These are phyloP conservation scores for Drosophila tani DNA, from an alignment of 1,140 invertebrate genomes.

Conservation along the genomic window DNA sequence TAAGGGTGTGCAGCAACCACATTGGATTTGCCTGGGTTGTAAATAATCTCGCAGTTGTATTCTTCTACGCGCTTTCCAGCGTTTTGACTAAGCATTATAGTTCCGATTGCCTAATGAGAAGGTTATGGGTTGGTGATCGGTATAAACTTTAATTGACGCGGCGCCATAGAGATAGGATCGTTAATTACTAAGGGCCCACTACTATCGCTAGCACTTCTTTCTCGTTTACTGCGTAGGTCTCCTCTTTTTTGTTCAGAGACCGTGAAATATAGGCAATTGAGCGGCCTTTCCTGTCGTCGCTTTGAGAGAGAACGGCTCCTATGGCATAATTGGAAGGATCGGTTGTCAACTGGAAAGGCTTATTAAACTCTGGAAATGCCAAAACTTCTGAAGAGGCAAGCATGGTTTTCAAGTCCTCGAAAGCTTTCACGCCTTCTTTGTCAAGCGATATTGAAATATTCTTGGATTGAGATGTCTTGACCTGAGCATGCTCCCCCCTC, in stretches of 20 bases:
- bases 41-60: constrained; percentile 62
- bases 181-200: constrained; percentile 75
- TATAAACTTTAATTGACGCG: constrained; percentile 16
- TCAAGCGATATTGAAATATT: constrained; percentile 5
- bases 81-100: constrained; percentile 65
- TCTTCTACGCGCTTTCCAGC: constrained; percentile 51
- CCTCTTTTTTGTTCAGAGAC: constrained; percentile 30
- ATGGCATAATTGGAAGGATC: constrained; percentile 1
- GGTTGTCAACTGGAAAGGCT: constrained; percentile 3
- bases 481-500: neutral
- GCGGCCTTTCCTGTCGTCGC: too few species aligned
- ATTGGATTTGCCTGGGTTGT: constrained; percentile 2
- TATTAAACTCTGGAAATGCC: constrained; percentile 3
- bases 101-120: constrained; percentile 84
- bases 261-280: neutral
- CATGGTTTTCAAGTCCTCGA: neutral
- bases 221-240: constrained; percentile 59
- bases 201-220: constrained; percentile 82
- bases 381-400: too few species aligned
- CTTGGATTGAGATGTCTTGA: neutral
- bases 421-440: neutral
- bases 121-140: constrained; percentile 79
- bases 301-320: too few species aligned
- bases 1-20: constrained; percentile 4
- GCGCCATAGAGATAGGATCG: constrained; percentile 65